Evolutionary conservation across 2,113 vertebrate species (phyloP), one percentile per base, ranked within the genome.

Genomic region (Aramus guarauna): DNA sequence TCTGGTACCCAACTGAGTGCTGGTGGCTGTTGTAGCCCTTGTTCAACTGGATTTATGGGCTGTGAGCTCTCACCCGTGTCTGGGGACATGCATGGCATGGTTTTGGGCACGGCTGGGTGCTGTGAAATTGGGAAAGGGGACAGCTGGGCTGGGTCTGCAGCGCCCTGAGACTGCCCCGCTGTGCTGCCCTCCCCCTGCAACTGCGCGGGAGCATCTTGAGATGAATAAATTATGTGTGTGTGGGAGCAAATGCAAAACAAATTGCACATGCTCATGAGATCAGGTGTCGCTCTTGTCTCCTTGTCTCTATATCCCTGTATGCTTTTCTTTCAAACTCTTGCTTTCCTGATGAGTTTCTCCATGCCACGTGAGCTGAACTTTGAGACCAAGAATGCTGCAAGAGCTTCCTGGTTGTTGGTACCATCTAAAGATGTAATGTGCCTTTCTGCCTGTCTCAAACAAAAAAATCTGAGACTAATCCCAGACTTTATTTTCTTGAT

Each of bases 171-270:
- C 26, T 56, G 50, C 48, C 36, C 55, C 15, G 0, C 76, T 8
- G 67, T 3, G 2, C 63, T 93, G 87, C 19, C 30, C 66, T 74
- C 10, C 45, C 16, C 29, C 53, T 66, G 32, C 8, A 1, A 7
- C 12, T 11, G 48, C 55, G 47, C 3, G 0, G 50, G 60, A 82
- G 48, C 79, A 71, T 26, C 92, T 84, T 50, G 48, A 85, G 55
- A 27, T 74, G 78, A 80, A 92, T 45, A 53, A 81, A 11, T 53
- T 24, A 37, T 9, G 6, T 32, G 56, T 32, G 56, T 11, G 39
- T 1, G 91, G 74, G 60, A 92, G 74, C 87, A 86, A 89, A 77
- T 21, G 41, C 76, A 76, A 69, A 92, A 52, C 67, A 71, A 95
- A 88, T 15, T 9, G 71, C 59, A 88, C 20, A 4, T 24, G 72